Evolutionary conservation across 23 tunicate genomes (phyloP).

Genomic region (Clavelina lepadiformis): DNA sequence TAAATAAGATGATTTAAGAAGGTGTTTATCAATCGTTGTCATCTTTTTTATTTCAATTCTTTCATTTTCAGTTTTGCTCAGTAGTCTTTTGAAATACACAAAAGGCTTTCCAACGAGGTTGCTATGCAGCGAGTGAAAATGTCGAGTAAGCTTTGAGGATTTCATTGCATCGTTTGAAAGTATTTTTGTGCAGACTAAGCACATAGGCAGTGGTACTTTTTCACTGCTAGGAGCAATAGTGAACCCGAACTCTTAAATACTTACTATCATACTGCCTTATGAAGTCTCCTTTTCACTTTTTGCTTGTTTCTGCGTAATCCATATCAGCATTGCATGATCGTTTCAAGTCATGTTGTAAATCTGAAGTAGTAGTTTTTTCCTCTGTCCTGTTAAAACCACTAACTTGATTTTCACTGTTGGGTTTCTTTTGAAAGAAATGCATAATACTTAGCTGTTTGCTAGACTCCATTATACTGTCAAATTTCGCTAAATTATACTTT

Average conservation of each 20-base stretch:
- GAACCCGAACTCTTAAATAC: constrained; percentile 42
- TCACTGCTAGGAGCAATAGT: constrained; percentile 57
- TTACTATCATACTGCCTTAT: constrained; percentile 52
- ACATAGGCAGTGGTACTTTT: constrained; percentile 16
- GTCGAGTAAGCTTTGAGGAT: constrained; percentile 38
- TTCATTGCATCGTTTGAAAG: constrained; percentile 27
- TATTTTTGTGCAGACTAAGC: constrained; percentile 23
- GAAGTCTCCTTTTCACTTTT: constrained; percentile 43
- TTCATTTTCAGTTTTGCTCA: constrained; percentile 40
- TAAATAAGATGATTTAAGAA: constrained; percentile 28
- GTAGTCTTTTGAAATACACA: constrained; percentile 50
- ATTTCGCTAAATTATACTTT: background rate
- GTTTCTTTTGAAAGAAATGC: constrained; percentile 17
- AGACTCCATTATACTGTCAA: constrained; percentile 11
- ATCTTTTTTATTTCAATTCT: constrained; percentile 29
- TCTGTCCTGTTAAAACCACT: constrained; percentile 5
- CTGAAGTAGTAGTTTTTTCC: constrained; percentile 13
- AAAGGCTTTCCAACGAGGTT: constrained; percentile 41
- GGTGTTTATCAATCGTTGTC: constrained; percentile 31
- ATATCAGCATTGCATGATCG: constrained; percentile 15
- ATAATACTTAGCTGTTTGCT: constrained; percentile 17
- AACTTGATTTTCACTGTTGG: background rate
- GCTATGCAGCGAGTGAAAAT: constrained; percentile 37
- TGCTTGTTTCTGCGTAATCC: constrained; percentile 12
- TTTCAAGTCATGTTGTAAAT: constrained; percentile 9